Conservation (phyloP, 1,140 invertebrate genomes). For the Prorops nasuta region DNA sequence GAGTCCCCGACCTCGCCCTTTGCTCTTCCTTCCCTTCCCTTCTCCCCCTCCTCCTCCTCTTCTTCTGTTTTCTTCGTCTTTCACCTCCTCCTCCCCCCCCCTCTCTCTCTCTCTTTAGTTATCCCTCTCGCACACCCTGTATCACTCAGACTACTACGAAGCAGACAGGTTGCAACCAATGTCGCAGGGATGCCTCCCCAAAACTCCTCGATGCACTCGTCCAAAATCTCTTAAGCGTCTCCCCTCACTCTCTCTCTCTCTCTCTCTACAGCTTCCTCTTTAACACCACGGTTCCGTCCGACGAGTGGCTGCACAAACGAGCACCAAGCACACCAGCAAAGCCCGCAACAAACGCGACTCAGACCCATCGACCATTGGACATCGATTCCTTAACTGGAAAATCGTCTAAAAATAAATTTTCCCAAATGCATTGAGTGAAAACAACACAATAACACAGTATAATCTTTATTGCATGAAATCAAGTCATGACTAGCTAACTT, state of each 20-base stretch:
- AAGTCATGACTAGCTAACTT: no score
- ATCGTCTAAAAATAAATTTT: no score
- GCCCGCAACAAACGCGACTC: no score
- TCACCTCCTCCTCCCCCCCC: slow-evolving; percentile 6
- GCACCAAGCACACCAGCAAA: slow-evolving; percentile 14
- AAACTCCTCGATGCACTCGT: slow-evolving; percentile 36
- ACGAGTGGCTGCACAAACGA: slow-evolving; percentile 17
- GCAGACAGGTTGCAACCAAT: slow-evolving; percentile 49
- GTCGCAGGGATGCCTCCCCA: slow-evolving; percentile 39
- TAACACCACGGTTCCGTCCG: slow-evolving; percentile 3
- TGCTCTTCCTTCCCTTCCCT: slow-evolving; percentile 16
- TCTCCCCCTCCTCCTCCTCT: slow-evolving; percentile 18
- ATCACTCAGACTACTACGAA: slow-evolving; percentile 47
- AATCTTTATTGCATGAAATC: no score
- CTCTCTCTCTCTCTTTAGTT: neutral
- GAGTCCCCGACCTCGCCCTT: slow-evolving; percentile 33
- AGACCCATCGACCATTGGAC: no score
- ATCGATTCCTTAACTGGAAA: no score
- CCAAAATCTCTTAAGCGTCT: slow-evolving; percentile 45
- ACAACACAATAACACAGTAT: no score
- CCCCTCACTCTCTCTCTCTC: slow-evolving; percentile 12
- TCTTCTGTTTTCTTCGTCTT: slow-evolving; percentile 5
- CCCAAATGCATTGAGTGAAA: no score
- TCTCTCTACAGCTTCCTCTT: neutral
- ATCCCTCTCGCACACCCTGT: slow-evolving; percentile 1